These are phyloP conservation scores for Pogona vitticeps DNA, from an alignment of 2,113 vertebrate species.

Conservation along the genomic window DNA sequence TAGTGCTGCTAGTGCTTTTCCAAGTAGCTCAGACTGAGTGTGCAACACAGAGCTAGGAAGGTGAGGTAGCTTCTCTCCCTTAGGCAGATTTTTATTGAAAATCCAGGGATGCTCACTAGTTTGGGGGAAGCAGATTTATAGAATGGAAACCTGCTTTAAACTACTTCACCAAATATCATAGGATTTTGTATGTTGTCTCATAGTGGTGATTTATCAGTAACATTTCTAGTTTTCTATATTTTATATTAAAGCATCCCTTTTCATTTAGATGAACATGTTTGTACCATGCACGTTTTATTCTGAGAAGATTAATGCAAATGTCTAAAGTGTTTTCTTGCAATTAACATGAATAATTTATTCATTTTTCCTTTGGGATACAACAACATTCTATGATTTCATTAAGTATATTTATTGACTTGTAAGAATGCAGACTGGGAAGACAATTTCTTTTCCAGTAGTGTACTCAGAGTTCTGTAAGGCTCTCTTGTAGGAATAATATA, in stretches of 20 bases:
- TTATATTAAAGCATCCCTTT: neutral
- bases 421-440: neutral
- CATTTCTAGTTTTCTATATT: neutral
- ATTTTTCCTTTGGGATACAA: neutral
- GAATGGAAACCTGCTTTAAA: neutral
- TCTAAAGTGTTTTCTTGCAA: neutral
- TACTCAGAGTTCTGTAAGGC: neutral
- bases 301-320: neutral
- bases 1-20: neutral
- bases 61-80: neutral
- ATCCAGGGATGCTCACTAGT: neutral
- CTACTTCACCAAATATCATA: neutral
- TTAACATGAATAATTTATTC: neutral
- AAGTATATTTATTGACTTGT: neutral
- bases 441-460: neutral
- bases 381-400: neutral
- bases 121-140: neutral
- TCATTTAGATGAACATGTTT: neutral
- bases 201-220: neutral
- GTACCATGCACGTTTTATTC: neutral
- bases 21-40: neutral
- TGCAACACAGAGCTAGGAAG: neutral
- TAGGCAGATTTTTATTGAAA: neutral
- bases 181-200: neutral
- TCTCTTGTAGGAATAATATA: neutral